Percentiles rank a stretch among this genome's conserved stretches.
phyloP scores from a whole-genome alignment of 2,888 invertebrate genomes.

The Phyllotreta cruciferae region DNA sequence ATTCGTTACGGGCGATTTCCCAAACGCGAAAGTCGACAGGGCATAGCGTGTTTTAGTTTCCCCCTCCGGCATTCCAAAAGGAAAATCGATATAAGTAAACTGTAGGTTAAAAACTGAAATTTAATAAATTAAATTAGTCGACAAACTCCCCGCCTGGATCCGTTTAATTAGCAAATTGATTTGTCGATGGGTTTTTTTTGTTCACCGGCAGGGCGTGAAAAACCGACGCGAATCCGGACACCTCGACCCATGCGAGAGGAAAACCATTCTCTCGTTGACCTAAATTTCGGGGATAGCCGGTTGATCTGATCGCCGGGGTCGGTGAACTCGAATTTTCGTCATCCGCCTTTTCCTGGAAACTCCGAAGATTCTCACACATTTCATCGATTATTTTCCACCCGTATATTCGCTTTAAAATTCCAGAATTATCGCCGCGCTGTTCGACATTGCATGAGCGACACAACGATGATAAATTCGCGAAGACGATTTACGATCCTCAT shows the following conservation, averaged over 20 bases:
- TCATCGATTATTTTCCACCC: slow-evolving; percentile 9
- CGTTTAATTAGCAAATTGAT: neutral
- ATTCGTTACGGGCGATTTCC: neutral
- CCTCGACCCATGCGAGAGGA: neutral
- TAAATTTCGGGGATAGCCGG: neutral
- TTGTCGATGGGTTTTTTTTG: neutral
- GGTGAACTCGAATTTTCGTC: slow-evolving; percentile 19
- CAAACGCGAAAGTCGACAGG: slow-evolving; percentile 2
- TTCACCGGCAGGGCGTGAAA: neutral
- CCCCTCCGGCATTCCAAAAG: slow-evolving; percentile 18
- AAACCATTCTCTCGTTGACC: slow-evolving; percentile 19
- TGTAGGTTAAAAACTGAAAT: slow-evolving; percentile 21
- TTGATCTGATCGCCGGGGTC: slow-evolving; percentile 1
- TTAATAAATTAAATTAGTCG: slow-evolving; percentile 6
- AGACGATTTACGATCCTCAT: no score
- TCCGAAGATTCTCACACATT: slow-evolving; percentile 15
- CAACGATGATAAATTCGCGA: no score
- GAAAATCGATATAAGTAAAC: slow-evolving; percentile 24
- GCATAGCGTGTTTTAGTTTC: slow-evolving; percentile 20
- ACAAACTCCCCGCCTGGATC: neutral
- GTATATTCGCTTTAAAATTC: no score
- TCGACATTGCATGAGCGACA: no score
- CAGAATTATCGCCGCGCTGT: no score
- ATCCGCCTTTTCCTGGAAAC: slow-evolving; percentile 21
- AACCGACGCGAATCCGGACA: neutral